Base-by-base conservation (phyloP, 1,140 invertebrate species). In the Olivierus martensii region DNA sequence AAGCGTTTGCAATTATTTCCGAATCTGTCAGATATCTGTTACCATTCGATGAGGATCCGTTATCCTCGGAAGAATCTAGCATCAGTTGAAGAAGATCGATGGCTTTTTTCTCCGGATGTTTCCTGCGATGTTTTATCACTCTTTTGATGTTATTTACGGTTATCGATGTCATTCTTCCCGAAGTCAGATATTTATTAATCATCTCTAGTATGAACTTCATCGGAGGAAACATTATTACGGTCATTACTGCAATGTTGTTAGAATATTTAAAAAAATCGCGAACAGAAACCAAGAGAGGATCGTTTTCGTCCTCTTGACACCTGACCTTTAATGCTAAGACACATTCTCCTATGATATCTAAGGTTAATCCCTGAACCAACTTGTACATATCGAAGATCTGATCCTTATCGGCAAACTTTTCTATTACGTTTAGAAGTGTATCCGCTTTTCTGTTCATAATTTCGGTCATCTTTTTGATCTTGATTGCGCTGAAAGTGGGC, bases 401-500 rank as follows among this genome's bases (percentile, higher is more conserved):
- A 17, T 52, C 51, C 3, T 22, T 47, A 10, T 45, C 49, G 11
- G 44, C 58, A 28, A 55, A 53, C 42, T 56, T 48, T 3, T 43
- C 55, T 1, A 70, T 19, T 4, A 65, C 59, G 2, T 59, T 43
- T 28, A 67, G 19, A 10, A 65, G 49, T 9, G 54, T 7, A 68
- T 57, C 28, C 59, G 67, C 51, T 28, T 53, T 53, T 9, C 57
- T 44, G 36, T 67, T 62, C 45, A 72, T 69, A 7, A 67, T 59
- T 4, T 59, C 53, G 17, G 57, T 56, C 66, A 73, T 67, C 12
- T 62, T 64, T 60, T 69, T 70, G 60, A 77, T 66, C 62, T 76
- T 77, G n/a, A 63, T 53, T 9, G 69, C 63, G 36, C 71, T 73
- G 58, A 77, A 77, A 1, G 71, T 72, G 14, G 74, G 73, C 36